Evolutionary conservation across 2,113 vertebrate genomes (phyloP), one percentile per base, ranked within the genome.

Genomic region (Mobula hypostoma): DNA sequence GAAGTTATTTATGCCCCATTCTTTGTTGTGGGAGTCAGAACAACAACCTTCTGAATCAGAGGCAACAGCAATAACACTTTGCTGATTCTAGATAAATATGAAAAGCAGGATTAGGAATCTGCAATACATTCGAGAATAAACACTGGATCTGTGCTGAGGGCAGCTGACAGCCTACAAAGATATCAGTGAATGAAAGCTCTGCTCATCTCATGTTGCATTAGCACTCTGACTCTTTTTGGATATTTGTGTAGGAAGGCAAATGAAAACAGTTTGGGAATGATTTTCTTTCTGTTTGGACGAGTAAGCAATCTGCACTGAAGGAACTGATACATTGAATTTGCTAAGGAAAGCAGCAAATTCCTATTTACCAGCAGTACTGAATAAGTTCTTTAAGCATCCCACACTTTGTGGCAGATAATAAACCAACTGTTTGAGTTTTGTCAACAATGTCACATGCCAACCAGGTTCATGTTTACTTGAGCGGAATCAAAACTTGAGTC

Each of bases 291-390:
- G 85, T 93, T 93, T 93, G 8, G 29, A 74, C 24, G 32, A 29
- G 40, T 48, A 48, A 36, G 66, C 68, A 74, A 93, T 74, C 32
- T 93, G 68, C 21, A 74, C 70, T 74, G 32, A 74, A 74, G 21
- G 32, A 48, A 68, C 24, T 27, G 68, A 93, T 4, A 74, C 21
- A 74, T 76, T 29, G 27, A 29, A 56, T 93, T 93, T 74, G 68
- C 70, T 27, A 74, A 70, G 63, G 63, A 91, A 91, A 93, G 85
- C 85, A 74, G 24, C 36, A 93, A 93, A 93, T 93, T 76, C 40
- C 91, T 93, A 74, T 76, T 93, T 93, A 74, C 70, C 40, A 74
- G 91, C 91, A 29, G 68, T 27, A 27, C 32, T 74, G 91, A 93
- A 72, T 27, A 48, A 74, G 9, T 56, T 93, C 68, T 93, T 72